Evolutionary conservation across 2,888 invertebrate genomes (phyloP), one percentile per base, ranked within the genome.

Genomic region (Candidula unifasciata): DNA sequence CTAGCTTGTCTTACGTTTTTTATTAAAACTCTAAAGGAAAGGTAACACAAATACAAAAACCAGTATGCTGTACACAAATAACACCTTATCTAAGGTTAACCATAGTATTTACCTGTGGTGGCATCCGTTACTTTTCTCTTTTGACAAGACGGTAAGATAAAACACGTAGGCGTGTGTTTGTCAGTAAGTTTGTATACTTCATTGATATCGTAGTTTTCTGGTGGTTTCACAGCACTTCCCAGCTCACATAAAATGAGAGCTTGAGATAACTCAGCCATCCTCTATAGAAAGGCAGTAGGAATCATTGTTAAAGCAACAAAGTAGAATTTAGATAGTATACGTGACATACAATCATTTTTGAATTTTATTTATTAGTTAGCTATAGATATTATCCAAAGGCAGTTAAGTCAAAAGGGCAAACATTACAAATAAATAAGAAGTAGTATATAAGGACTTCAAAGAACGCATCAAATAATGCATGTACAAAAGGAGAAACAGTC

Each of bases 201-300:
- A 24, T 88, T 81, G 52, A 93, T 89, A 85, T 91, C 90, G 85
- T 90, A 92, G 87, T 91, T 90, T 83, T 90, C 90, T 10, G 91
- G 88, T 8, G 89, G 85, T 44, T 87, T 88, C 21, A 91, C 87
- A 1, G 90, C 87, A 84, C 89, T 92, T 10, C 93, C 93, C 66
- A 93, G 87, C 87, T 93, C 93, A 88, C 90, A 90, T 83, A 92
- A 86, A 3, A 91, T 89, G 85, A 93, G 88, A 13, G 91, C 89
- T 44, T 89, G 86, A 8, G 90, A 89, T 77, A 93, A 87, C 86
- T 93, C 92, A n/a, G 88, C 86, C 80, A 93, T 76, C 93, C 92
- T 88, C 1, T 87, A 87, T 57, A 57, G 30, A 30, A 54, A 54
- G 54, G 5, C n/a, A 13, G 54, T 3, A 54, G 52, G 8, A 18